Evolutionary conservation across 1,140 invertebrate genomes (phyloP), one percentile per base, ranked within the genome.

Genomic region (Conopomorpha cramerella): DNA sequence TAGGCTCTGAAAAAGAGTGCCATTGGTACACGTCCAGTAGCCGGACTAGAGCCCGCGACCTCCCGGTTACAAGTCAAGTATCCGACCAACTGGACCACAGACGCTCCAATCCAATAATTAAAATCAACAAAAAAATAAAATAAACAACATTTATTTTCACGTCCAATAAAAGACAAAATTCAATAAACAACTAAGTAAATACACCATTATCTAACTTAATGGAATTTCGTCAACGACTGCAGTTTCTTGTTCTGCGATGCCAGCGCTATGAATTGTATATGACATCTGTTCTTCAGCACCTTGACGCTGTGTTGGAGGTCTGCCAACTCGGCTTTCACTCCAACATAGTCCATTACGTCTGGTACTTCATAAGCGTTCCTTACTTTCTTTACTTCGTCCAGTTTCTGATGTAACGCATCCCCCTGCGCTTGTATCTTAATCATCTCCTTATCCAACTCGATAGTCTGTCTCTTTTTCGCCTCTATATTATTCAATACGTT

Each of bases 291-390:
- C 2, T 64, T 53, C 36, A 82, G 51, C 8, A 71, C 46, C 36
- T 81, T 82, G 8, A 81, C 55, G 8, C 52, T 68, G 28, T 73
- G 73, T 26, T 72, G 67, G 26, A 81, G 51, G 34, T 81, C 74
- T 1, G 64, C 45, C 3, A 82, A 44, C 34, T 82, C 64, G 1
- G 58, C 63, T 41, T 82, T 80, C 0, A 79, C 57, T 29, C 56
- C 51, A 0, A 84, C 77, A 29, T 82, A 84, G 2, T 84, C 81
- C 52, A 81, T 56, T 6, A 83, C 51, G 40, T 79, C 71, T 0
- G 84, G 84, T 0, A 81, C 79, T 36, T 66, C 51, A 39, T 79
- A 79, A 0, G 62, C 47, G 0, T 59, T 46, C 26, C 62, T 46
- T 1, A 79, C 47, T 35, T 53, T 52, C 8, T 50, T 51, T 2